Evolutionary conservation across 1,140 invertebrate species (phyloP).

Genomic region (Lutraria rhynchaena): DNA sequence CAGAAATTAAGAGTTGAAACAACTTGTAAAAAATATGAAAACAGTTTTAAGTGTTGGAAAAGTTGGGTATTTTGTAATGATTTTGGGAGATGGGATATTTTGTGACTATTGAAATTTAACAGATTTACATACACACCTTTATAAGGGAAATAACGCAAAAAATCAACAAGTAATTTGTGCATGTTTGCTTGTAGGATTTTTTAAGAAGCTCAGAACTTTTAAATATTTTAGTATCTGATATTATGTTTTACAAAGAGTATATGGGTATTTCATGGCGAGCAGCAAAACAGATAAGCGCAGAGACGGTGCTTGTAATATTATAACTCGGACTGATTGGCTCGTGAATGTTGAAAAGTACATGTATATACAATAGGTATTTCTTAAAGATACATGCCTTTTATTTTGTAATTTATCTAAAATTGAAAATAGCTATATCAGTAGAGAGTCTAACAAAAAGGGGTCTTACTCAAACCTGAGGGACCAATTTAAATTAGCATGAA

Average conservation of each 20-base stretch:
- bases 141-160: conserved; percentile 7
- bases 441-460: neutral
- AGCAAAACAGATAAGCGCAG: conserved; percentile 44
- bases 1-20: conserved; percentile 22
- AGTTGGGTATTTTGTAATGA: conserved; percentile 22
- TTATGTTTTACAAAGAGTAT: conserved; percentile 30
- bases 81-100: conserved; percentile 40
- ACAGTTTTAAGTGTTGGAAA: conserved; percentile 46
- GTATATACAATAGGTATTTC: conserved; percentile 10
- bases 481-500: conserved; percentile 12
- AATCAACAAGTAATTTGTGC: conserved; percentile 37
- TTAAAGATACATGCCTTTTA: conserved; percentile 17
- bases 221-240: conserved; percentile 36
- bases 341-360: conserved; percentile 12
- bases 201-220: conserved; percentile 23
- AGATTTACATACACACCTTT: conserved; percentile 1
- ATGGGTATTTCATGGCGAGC: conserved; percentile 40
- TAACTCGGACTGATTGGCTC: neutral
- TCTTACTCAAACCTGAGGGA: conserved; percentile 31
- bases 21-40: conserved; percentile 25
- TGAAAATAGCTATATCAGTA: conserved; percentile 11
- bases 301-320: conserved; percentile 16
- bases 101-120: neutral
- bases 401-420: conserved; percentile 22
- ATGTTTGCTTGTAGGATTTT: conserved; percentile 32